Percentiles rank a stretch among this genome's conserved stretches.
These are phyloP conservation scores for Micrasema longulum DNA, from an alignment of 1,140 invertebrate genomes.

Conservation along the genomic window DNA sequence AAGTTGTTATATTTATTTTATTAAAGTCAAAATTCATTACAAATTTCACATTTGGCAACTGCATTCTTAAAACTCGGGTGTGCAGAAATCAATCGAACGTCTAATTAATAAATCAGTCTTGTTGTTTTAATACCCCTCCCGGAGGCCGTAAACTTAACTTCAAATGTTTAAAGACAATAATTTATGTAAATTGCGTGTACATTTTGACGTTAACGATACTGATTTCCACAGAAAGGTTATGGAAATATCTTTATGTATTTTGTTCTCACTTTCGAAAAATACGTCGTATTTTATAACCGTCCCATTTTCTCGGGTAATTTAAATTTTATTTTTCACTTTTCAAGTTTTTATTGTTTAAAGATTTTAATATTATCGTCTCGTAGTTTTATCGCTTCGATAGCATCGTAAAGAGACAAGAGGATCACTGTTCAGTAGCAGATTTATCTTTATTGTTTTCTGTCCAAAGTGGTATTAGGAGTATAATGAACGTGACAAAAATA, in stretches of 20 bases:
- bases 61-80: no score
- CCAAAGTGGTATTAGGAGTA: constrained; percentile 31
- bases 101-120: constrained; percentile 33
- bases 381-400: constrained; percentile 33
- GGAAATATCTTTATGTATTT: constrained; percentile 53
- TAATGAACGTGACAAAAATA: constrained; percentile 37
- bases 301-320: constrained; percentile 7
- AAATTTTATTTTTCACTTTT: constrained; percentile 34
- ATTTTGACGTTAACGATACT: constrained; percentile 52
- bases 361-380: constrained; percentile 32
- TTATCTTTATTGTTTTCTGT: constrained; percentile 40
- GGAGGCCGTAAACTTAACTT: constrained; percentile 43
- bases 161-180: constrained; percentile 49
- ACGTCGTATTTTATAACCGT: constrained; percentile 18
- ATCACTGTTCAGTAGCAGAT: constrained; percentile 39
- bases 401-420: constrained; percentile 36
- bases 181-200: constrained; percentile 54
- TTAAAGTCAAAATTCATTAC: no score
- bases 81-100: no score
- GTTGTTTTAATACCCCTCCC: not conserved
- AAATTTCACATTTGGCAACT: no score
- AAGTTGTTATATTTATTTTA: no score
- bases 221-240: constrained; percentile 51
- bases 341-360: constrained; percentile 36
- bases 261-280: constrained; percentile 31